phyloP scores from a whole-genome alignment of 2,797 vertebrate genomes.

The Glossophaga mutica region DNA sequence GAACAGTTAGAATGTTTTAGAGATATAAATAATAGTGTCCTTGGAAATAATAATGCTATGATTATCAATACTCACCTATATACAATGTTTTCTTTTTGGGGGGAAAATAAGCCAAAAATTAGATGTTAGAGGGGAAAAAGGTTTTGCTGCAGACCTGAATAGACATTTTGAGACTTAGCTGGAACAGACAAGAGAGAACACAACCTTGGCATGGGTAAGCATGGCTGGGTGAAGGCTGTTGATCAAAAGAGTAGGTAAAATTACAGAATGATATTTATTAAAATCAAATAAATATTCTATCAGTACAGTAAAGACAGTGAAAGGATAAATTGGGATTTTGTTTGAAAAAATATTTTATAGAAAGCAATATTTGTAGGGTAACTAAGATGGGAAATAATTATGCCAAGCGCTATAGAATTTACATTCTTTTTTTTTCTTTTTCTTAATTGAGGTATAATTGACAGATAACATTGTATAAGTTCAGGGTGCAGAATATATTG shows the following conservation, averaged over 20 bases:
- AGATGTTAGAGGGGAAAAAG: not conserved
- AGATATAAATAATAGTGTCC: not conserved
- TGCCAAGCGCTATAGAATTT: not conserved
- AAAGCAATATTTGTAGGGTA: not conserved
- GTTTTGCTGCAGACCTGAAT: not conserved
- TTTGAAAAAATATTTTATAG: not conserved
- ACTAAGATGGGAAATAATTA: not conserved
- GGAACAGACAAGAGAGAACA: not conserved
- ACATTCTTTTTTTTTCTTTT: not conserved
- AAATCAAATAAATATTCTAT: not conserved
- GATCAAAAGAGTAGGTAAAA: not conserved
- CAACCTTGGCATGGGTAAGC: not conserved
- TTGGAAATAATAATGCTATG: constrained; percentile 15
- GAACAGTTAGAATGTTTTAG: not conserved
- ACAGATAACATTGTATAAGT: not conserved
- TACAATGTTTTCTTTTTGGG: not conserved
- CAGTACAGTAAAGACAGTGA: not conserved
- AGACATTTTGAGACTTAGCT: not conserved
- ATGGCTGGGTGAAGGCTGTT: not conserved
- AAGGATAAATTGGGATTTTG: not conserved
- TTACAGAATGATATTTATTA: not conserved
- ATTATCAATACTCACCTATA: not conserved
- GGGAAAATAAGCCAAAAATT: not conserved
- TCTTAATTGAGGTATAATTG: not conserved
- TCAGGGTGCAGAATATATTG: not conserved